phyloP scores from a whole-genome alignment of 53 echinoderm and acorn worm species.

The Luidia sarsii region DNA sequence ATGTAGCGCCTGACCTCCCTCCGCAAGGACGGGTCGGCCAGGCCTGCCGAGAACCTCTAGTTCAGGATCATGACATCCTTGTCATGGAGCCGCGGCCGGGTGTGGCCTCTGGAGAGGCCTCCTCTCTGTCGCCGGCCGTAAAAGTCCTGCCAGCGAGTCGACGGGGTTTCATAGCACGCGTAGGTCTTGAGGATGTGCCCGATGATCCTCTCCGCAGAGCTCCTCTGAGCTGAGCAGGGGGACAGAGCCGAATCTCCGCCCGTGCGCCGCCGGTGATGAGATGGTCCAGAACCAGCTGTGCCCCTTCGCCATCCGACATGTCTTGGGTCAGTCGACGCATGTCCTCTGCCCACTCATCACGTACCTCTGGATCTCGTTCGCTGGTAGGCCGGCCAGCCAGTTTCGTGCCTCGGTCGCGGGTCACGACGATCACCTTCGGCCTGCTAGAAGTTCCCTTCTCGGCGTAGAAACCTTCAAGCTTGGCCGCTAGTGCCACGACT shows the following conservation, averaged over 20 bases:
- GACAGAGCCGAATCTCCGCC: no score
- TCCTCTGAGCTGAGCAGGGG: background rate
- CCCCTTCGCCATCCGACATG: background rate
- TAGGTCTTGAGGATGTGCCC: background rate
- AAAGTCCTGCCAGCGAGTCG: background rate
- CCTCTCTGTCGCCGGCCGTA: no score
- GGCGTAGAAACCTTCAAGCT: no score
- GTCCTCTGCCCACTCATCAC: background rate
- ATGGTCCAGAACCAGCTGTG: no score
- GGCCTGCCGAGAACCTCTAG: slow-evolving; percentile 1
- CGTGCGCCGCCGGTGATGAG: background rate
- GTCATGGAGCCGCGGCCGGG: no score
- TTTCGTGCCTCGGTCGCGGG: background rate
- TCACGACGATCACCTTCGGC: background rate
- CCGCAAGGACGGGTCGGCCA: background rate
- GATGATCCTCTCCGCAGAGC: no score
- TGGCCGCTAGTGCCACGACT: no score
- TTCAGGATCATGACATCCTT: slow-evolving; percentile 2
- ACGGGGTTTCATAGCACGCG: background rate
- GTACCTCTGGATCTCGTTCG: background rate
- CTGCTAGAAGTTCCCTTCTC: no score
- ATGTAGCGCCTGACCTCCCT: no score
- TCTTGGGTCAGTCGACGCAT: no score
- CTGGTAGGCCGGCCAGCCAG: background rate
- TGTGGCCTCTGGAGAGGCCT: no score